Base-by-base conservation (phyloP, 2,888 invertebrate species). In the Aplocera efformata region DNA sequence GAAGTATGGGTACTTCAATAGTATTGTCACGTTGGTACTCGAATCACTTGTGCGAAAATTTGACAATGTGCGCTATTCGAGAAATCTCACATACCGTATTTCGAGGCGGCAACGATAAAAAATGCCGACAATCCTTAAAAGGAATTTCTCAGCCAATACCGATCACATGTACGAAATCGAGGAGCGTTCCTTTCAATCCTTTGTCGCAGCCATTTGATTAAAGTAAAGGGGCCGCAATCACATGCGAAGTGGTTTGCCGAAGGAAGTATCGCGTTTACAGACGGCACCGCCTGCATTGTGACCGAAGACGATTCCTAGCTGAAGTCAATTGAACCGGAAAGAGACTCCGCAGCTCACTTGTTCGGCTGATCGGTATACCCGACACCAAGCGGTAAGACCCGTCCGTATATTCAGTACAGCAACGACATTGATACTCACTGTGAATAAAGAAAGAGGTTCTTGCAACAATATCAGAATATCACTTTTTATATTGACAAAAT, bases 241-340 rank as follows among this genome's bases (percentile, higher is more conserved):
- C 73, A 82, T 76, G 78, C 74, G 76, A 66, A 78, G 68, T 72
- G 71, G 72, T 73, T 78, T 66, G 72, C 69, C 67, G 75, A 70
- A 81, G 88, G 89, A 89, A 88, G 88, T 89, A 89, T 89, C 89
- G 77, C 82, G 72, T 89, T 83, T 83, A 83, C 88, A 88, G 68
- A 84, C 74, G 80, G 69, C 66, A 72, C 88, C 88, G 88, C 76
- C 75, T 74, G 77, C 73, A 82, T 82, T 85, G 82, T 79, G 67
- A 64, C 59, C 60, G 58, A 61, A 56, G 63, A 68, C 65, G 60
- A 63, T 63, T 73, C 62, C 70, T 73, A 75, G 72, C 63, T 44
- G 63, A 66, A 70, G 77, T 73, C 78, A 76, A 81, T 79, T 66
- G 72, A 63, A 71, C 73, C 71, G 79, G 77, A 77, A 74, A 70